A percentile compares a stretch with the other conserved stretches of the same genome.
Conservation (phyloP, 2,888 invertebrate genomes). For the Sinelater perroti region DNA sequence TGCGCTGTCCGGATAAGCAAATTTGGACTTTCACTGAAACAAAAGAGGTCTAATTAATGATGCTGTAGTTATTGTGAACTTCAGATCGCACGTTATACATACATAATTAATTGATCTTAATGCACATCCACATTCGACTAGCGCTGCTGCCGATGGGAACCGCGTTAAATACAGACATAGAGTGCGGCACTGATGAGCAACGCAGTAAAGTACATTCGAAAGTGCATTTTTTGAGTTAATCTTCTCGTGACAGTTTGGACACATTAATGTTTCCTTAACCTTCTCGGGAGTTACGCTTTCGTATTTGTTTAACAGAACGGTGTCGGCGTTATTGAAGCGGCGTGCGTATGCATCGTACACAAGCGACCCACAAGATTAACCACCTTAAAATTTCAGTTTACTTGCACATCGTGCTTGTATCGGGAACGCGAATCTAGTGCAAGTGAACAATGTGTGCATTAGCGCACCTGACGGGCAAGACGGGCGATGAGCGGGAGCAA, state of each 20-base stretch:
- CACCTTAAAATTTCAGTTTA: constrained; percentile 6
- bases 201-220: no score
- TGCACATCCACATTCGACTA: no score
- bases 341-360: not conserved
- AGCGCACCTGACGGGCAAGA: not conserved
- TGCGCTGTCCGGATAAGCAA: constrained; percentile 8
- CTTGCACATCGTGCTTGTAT: constrained; percentile 2
- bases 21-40: constrained; percentile 32
- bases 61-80: constrained; percentile 19
- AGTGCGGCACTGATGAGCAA: no score
- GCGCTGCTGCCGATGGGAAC: not conserved
- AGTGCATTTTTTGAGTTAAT: not conserved
- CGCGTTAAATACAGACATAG: no score
- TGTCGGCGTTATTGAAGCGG: constrained; percentile 4
- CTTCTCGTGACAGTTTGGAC: not conserved
- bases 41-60: constrained; percentile 22
- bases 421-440: constrained; percentile 4
- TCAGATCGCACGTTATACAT: constrained; percentile 29
- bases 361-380: constrained; percentile 7
- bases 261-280: not conserved
- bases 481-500: not conserved
- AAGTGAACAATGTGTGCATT: constrained; percentile 11
- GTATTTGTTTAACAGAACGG: not conserved
- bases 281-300: constrained; percentile 10
- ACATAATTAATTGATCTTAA: constrained; percentile 13